Conservation (phyloP, 2,797 vertebrate species). For the Rhinichthys osculus region DNA sequence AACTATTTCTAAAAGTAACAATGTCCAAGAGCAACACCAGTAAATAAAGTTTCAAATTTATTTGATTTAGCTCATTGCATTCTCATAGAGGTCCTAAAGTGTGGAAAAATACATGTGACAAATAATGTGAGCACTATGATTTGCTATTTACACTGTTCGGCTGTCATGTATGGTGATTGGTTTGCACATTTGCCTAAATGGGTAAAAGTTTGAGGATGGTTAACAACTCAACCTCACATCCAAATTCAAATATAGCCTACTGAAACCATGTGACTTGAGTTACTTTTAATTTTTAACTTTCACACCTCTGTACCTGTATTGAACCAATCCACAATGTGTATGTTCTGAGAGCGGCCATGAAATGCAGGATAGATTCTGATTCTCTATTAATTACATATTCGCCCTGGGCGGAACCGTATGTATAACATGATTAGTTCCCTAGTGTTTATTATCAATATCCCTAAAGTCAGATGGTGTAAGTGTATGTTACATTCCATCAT, state of each 20-base stretch:
- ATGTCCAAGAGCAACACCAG: neutral
- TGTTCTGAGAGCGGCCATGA: slow-evolving; percentile 22
- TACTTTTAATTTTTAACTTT: too few species aligned
- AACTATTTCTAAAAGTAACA: slow-evolving; percentile 1
- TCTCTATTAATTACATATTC: slow-evolving; percentile 21
- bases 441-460: slow-evolving; percentile 9
- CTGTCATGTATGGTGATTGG: neutral
- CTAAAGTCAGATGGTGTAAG: neutral
- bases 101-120: neutral
- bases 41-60: neutral
- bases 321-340: slow-evolving; percentile 23
- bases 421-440: neutral
- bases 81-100: neutral
- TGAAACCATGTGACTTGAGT: neutral
- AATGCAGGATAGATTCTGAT: slow-evolving; percentile 33
- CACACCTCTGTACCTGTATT: neutral
- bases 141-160: neutral
- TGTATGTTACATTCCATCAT: slow-evolving; percentile 4
- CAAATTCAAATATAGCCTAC: neutral
- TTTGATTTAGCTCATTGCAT: neutral
- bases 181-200: neutral
- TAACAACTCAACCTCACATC: neutral
- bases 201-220: neutral
- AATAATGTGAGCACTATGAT: neutral
- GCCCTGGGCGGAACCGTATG: slow-evolving; percentile 17